A percentile compares a stretch with the other conserved stretches of the same genome.
Conservation (phyloP, 2,888 invertebrate species). For the Pachycephus smyrnensis region DNA sequence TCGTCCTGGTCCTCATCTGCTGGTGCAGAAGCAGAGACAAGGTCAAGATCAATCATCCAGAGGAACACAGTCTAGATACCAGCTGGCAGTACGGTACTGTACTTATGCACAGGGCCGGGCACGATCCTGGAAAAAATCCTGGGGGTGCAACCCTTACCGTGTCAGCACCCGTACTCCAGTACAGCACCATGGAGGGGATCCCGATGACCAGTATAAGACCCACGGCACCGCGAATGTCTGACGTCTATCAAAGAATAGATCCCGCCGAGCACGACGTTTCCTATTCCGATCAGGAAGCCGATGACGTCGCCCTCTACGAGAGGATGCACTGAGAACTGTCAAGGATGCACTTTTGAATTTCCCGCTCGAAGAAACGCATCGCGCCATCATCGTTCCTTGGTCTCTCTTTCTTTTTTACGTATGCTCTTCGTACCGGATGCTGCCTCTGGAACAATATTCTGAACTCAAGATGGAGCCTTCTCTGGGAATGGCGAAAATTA, state of each 20-base stretch:
- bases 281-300: slow-evolving; percentile 24
- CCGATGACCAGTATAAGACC: slow-evolving; percentile 22
- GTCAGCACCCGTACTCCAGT: slow-evolving; percentile 19
- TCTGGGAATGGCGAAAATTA: background rate
- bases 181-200: slow-evolving; percentile 18
- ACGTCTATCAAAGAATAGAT: slow-evolving; percentile 23
- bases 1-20: slow-evolving; percentile 14
- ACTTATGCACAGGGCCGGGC: slow-evolving; percentile 16
- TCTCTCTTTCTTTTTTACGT: background rate
- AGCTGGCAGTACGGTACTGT: slow-evolving; percentile 24
- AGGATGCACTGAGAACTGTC: slow-evolving; percentile 14
- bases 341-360: no score
- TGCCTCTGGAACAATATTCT: background rate
- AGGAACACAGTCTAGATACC: slow-evolving; percentile 21
- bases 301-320: slow-evolving; percentile 21
- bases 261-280: slow-evolving; percentile 18
- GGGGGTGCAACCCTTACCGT: slow-evolving; percentile 15
- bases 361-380: background rate
- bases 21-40: slow-evolving; percentile 17
- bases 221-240: slow-evolving; percentile 19
- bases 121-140: slow-evolving; percentile 2
- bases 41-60: slow-evolving; percentile 21
- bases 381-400: background rate
- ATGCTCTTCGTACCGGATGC: background rate
- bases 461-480: background rate